Evolutionary conservation across 2,113 vertebrate genomes (phyloP).

Genomic region (Scalopus aquaticus): DNA sequence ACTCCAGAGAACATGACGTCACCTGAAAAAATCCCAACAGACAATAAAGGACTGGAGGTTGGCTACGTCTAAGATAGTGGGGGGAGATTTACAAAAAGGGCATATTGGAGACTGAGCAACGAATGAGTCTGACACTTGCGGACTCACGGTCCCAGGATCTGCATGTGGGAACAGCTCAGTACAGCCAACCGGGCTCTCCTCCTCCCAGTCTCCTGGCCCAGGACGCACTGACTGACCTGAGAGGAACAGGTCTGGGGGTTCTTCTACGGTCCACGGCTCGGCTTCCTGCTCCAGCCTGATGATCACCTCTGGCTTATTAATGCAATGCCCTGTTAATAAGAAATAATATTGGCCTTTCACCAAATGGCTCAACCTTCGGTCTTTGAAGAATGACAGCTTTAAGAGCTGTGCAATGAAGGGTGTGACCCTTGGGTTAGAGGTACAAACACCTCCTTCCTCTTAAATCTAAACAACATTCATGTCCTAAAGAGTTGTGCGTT

Average conservation of each 20-base stretch:
- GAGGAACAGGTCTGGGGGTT: not conserved
- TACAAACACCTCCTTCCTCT: too few species aligned
- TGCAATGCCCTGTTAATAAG: not conserved
- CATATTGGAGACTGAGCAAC: not conserved
- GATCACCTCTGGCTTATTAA: slow-evolving; percentile 34
- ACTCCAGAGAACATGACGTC: too few species aligned
- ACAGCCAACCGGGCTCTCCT: not conserved
- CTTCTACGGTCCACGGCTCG: not conserved
- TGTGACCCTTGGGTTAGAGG: not conserved
- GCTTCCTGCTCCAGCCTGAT: slow-evolving; percentile 6
- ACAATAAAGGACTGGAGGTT: not conserved
- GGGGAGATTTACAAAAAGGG: not conserved
- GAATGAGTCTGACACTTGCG: not conserved
- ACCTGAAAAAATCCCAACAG: not conserved
- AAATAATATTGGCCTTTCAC: not conserved
- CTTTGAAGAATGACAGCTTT: not conserved
- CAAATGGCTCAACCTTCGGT: not conserved
- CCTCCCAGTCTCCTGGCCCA: not conserved
- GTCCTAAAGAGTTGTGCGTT: not conserved
- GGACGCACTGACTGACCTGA: not conserved
- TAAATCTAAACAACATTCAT: not conserved
- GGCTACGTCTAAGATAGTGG: not conserved
- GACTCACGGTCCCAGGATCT: not conserved
- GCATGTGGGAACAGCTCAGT: too few species aligned
- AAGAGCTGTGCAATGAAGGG: not conserved